Evolutionary conservation across 2,888 invertebrate genomes (phyloP).

Genomic region (Trichopoda pennipes): DNA sequence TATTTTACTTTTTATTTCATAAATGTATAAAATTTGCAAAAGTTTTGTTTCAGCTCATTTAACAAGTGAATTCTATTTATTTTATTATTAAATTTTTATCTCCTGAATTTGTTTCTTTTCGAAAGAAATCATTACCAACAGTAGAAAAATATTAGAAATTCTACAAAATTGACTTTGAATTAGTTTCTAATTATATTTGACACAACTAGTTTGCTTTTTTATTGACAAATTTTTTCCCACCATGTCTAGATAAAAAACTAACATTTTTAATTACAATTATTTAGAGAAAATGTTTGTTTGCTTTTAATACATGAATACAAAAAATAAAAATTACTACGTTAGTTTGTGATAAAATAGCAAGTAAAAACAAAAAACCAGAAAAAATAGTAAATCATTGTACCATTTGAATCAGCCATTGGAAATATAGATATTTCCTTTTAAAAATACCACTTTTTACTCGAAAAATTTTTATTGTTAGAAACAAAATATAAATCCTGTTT

Average conservation of each 20-base stretch:
- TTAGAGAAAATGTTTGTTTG: background rate
- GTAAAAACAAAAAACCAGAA: background rate
- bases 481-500: background rate
- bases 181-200: too few species aligned
- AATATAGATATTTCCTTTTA: background rate
- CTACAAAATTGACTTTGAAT: too few species aligned
- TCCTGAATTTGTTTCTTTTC: too few species aligned
- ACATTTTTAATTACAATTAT: slow-evolving; percentile 24
- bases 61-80: too few species aligned
- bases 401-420: slow-evolving; percentile 70
- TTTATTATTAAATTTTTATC: too few species aligned
- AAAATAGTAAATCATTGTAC: slow-evolving; percentile 58
- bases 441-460: background rate
- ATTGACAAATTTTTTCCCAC: background rate
- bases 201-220: too few species aligned
- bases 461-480: background rate
- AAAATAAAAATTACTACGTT: background rate
- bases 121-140: too few species aligned
- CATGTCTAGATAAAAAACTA: slow-evolving; percentile 24
- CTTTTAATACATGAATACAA: background rate
- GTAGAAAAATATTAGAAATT: too few species aligned
- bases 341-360: too few species aligned
- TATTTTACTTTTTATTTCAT: too few species aligned
- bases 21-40: too few species aligned
- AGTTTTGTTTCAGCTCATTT: too few species aligned